Evolutionary conservation across 1,140 invertebrate species (phyloP).

Genomic region (Zaprionus lachaisei): DNA sequence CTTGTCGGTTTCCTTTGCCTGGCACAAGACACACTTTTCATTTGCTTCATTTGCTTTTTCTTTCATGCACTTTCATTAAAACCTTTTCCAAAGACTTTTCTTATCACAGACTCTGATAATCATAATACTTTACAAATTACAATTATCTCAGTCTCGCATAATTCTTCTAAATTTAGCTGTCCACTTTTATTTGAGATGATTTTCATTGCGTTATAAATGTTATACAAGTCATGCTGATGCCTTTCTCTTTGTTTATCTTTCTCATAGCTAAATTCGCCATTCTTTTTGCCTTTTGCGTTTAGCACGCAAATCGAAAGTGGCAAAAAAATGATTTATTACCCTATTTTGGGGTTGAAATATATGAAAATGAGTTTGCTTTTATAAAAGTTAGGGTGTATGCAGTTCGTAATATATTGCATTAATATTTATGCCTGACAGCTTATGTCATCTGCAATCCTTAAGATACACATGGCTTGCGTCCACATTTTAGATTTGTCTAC

Average conservation of each 20-base stretch:
- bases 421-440: background rate
- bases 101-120: background rate
- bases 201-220: background rate
- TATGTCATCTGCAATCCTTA: background rate
- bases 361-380: constrained; percentile 6
- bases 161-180: background rate
- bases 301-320: constrained; percentile 27
- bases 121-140: constrained; percentile 2
- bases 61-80: background rate
- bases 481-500: background rate
- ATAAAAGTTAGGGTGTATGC: background rate
- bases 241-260: constrained; percentile 8
- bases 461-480: background rate
- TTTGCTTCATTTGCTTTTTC: background rate
- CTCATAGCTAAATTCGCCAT: constrained; percentile 14
- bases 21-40: background rate
- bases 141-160: background rate
- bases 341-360: background rate
- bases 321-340: constrained; percentile 31
- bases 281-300: constrained; percentile 10
- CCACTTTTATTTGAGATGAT: background rate
- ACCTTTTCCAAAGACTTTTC: background rate
- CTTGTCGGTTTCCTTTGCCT: constrained; percentile 1
- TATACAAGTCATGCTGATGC: constrained; percentile 9
- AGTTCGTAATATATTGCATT: background rate